These are phyloP conservation scores for Lates calcarifer DNA, from an alignment of 2,113 vertebrate species.

Conservation along the genomic window DNA sequence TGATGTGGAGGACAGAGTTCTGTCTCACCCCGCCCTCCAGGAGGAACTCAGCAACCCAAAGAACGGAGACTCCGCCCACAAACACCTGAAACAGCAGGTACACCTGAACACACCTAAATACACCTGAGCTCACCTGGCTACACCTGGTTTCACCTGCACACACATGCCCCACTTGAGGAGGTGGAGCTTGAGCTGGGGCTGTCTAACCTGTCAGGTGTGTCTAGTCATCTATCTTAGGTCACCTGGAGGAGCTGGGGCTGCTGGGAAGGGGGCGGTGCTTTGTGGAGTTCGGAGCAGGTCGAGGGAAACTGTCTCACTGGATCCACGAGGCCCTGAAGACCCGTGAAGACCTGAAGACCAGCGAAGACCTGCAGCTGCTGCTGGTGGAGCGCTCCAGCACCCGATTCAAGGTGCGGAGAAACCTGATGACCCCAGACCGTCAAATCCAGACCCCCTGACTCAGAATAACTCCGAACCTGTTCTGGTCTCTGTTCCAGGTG, in stretches of 20 bases:
- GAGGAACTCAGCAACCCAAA: slow-evolving; percentile 90
- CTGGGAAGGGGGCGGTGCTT: slow-evolving; percentile 90
- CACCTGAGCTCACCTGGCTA: too few species aligned
- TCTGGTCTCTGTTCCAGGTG: slow-evolving; percentile 84
- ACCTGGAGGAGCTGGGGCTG: slow-evolving; percentile 91
- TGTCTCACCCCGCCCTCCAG: slow-evolving; percentile 88
- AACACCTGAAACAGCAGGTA: slow-evolving; percentile 98
- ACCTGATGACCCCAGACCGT: background rate
- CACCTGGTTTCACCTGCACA: too few species aligned
- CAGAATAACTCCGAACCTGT: background rate
- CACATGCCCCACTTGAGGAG: too few species aligned
- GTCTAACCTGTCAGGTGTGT: slow-evolving; percentile 35
- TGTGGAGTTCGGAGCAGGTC: slow-evolving; percentile 96
- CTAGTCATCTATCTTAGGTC: slow-evolving; percentile 95
- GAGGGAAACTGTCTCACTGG: slow-evolving; percentile 97
- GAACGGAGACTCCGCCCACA: slow-evolving; percentile 92
- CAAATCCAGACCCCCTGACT: background rate
- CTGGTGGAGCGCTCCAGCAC: slow-evolving; percentile 94
- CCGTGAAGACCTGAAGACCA: slow-evolving; percentile 73
- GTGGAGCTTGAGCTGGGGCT: background rate
- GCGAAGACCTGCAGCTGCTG: slow-evolving; percentile 88
- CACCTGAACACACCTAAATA: background rate
- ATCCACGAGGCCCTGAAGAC: slow-evolving; percentile 90
- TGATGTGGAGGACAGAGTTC: slow-evolving; percentile 80
- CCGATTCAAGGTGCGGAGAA: slow-evolving; percentile 90